These are phyloP conservation scores for Trichogramma evanescens DNA, from an alignment of 2,888 invertebrate species.

Conservation along the genomic window DNA sequence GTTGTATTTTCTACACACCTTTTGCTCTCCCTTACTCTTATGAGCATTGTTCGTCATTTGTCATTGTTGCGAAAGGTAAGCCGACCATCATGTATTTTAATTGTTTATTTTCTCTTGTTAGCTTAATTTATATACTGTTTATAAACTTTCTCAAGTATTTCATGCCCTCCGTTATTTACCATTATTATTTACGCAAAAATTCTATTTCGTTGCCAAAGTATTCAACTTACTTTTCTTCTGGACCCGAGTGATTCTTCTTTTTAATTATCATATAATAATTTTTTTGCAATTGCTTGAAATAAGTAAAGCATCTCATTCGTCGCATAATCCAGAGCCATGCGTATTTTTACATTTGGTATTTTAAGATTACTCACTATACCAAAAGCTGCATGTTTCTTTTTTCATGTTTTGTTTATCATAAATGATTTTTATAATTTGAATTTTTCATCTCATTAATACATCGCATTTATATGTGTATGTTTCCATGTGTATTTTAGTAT, in stretches of 20 bases:
- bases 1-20: too few species aligned
- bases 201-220: neutral
- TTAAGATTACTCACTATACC: too few species aligned
- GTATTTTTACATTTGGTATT: too few species aligned
- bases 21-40: too few species aligned
- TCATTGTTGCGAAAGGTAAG: conserved; percentile 32
- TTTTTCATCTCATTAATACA: conserved; percentile 11
- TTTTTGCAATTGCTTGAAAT: too few species aligned
- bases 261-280: too few species aligned
- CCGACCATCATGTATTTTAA: conserved; percentile 21
- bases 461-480: too few species aligned
- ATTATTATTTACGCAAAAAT: conserved; percentile 10
- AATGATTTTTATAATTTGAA: neutral
- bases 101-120: conserved; percentile 16
- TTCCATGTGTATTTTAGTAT: too few species aligned
- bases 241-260: too few species aligned
- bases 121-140: conserved; percentile 1
- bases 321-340: neutral
- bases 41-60: conserved; percentile 11
- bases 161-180: conserved; percentile 1
- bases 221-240: too few species aligned
- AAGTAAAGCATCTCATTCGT: conserved; percentile 3
- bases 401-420: too few species aligned
- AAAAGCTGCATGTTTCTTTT: too few species aligned
- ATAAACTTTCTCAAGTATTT: conserved; percentile 2